Percentiles rank a stretch among this genome's conserved stretches.
Evolutionary conservation across 2,113 vertebrate genomes (phyloP).

Genomic region (human): GRCh38 chr1:237742001-237742500

Average conservation of each 20-base stretch:
- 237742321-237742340: slow-evolving; percentile 95
- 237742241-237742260: not conserved
- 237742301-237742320: slow-evolving; percentile 96
- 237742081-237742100: not conserved
- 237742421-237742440: slow-evolving; percentile 85
- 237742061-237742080: not conserved
- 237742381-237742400: slow-evolving; percentile 70
- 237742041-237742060: not conserved
- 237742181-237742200: not conserved
- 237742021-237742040: not conserved
- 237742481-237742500: slow-evolving; percentile 69
- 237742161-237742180: not conserved
- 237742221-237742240: not conserved
- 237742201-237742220: not conserved
- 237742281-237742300: slow-evolving; percentile 88
- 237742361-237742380: slow-evolving; percentile 60
- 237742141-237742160: not conserved
- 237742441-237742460: slow-evolving; percentile 83
- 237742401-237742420: slow-evolving; percentile 83
- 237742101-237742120: not conserved
- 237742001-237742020: not conserved
- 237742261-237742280: not conserved
- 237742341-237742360: slow-evolving; percentile 94
- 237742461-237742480: slow-evolving; percentile 82
- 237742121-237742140: not conserved